Evolutionary conservation across 2,888 invertebrate species (phyloP), one percentile per base, ranked within the genome.

Genomic region (Amblyteles armatorius): DNA sequence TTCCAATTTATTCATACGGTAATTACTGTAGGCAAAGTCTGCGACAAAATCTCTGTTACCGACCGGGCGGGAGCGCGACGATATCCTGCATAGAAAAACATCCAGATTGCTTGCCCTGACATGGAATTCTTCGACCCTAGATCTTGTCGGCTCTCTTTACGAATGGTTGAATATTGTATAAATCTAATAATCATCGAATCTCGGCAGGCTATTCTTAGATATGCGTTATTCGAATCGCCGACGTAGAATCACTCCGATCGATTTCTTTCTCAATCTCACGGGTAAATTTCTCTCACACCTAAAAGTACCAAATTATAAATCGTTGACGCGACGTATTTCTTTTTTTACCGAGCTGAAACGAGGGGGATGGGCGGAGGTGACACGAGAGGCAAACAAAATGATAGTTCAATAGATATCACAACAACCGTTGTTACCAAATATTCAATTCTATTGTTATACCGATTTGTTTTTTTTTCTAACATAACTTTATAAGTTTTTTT

Each of bases 391-490:
- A 48, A 3, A 77, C 9, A 50, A 16, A 73, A 55, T 60, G 33
- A 50, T 79, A 74, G 52, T 74, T 40, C 44, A 55, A n/a, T 52
- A 69, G 50, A 69, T 52, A 33, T 16, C 40, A 44, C 63, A 65
- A 26, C 36, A 5, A 26, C 16, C 36, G 19, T 79, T 19, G 63
- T 72, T 85, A 85, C 80, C 76, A 82, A 79, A 86, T 82, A 84
- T 79, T 79, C 72, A 74, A 76, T 86, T 83, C 82, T 79, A 86
- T 82, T 84, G 71, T 84, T 79, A 81, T 82, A 76, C 81, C 79
- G 72, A 84, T 63, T 74, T 60, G 26, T 26, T 26, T 3, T 26
- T 26, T 60, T 69, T 72, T 72, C 76, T 78, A 80, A 79, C 81
- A 82, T 82, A 82, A 33, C 1, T 33, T 5, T 33, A 33, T 33